phyloP scores from a whole-genome alignment of 2,797 vertebrate species.

The Anomalospiza imberbis region DNA sequence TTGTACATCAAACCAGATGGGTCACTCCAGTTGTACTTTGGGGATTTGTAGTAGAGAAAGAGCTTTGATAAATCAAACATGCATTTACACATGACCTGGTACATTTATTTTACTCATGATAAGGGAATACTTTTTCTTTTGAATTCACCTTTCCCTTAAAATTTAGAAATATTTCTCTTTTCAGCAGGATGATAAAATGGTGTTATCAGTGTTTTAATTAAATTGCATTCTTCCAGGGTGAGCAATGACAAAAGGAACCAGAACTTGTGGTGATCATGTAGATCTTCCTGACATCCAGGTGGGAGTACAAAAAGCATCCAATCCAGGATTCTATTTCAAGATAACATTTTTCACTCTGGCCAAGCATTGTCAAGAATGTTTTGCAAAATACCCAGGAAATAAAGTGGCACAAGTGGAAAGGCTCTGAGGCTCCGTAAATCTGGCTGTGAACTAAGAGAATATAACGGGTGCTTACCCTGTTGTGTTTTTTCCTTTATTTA shows the following conservation, averaged over 20 bases:
- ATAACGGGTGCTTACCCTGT: neutral
- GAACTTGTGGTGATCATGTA: neutral
- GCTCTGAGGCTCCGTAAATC: neutral
- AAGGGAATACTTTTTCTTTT: neutral
- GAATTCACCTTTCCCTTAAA: neutral
- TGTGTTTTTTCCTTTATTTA: neutral
- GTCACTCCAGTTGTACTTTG: neutral
- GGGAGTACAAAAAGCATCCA: neutral
- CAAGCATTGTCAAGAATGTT: neutral
- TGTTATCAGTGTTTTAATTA: neutral
- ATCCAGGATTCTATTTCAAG: neutral
- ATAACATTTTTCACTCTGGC: neutral
- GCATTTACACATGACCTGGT: neutral
- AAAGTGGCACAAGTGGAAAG: neutral
- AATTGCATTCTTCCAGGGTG: neutral
- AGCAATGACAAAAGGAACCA: neutral
- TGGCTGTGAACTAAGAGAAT: neutral
- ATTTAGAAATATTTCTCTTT: neutral
- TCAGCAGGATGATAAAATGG: neutral
- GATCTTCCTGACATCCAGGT: neutral
- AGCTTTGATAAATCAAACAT: neutral
- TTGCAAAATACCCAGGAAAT: neutral
- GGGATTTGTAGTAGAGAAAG: neutral
- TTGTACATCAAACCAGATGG: neutral
- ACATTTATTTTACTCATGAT: neutral